phyloP scores from a whole-genome alignment of 1,140 invertebrate species.

The Drosophila melanogaster region DNA sequence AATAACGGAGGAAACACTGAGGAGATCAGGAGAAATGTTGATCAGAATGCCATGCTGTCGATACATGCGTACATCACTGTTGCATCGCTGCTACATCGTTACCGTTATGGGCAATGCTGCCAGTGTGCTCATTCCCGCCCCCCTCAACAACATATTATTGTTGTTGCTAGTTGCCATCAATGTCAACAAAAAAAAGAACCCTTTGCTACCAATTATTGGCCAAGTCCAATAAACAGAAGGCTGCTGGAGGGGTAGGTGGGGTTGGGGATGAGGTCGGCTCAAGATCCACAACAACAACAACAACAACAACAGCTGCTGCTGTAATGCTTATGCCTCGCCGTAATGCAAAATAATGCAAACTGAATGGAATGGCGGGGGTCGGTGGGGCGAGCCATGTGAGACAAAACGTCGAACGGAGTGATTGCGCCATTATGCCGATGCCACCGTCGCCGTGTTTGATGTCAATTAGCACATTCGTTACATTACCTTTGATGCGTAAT shows the following conservation, averaged over 20 bases:
- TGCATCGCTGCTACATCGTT: slow-evolving; percentile 8
- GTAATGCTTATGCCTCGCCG: neutral
- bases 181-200: slow-evolving; percentile 48
- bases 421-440: neutral
- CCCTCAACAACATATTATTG: neutral
- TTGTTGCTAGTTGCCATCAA: slow-evolving; percentile 36
- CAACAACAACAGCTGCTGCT: slow-evolving; percentile 7
- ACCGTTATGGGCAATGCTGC: slow-evolving; percentile 51
- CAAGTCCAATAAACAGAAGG: slow-evolving; percentile 8
- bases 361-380: no score
- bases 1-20: slow-evolving; percentile 1
- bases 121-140: neutral
- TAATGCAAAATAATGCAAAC: neutral
- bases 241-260: neutral
- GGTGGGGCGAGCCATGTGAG: neutral
- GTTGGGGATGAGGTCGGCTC: neutral
- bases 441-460: slow-evolving; percentile 16
- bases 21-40: slow-evolving; percentile 13
- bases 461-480: slow-evolving; percentile 62
- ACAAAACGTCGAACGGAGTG: neutral
- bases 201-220: slow-evolving; percentile 47
- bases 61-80: slow-evolving; percentile 19
- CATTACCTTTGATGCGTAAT: slow-evolving; percentile 80
- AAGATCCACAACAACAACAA: slow-evolving; percentile 8
- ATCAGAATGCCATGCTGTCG: slow-evolving; percentile 38